Percentiles rank a stretch among this genome's conserved stretches.
These are phyloP conservation scores for Gavialis gangeticus DNA, from an alignment of 2,113 vertebrate species.

Conservation along the genomic window DNA sequence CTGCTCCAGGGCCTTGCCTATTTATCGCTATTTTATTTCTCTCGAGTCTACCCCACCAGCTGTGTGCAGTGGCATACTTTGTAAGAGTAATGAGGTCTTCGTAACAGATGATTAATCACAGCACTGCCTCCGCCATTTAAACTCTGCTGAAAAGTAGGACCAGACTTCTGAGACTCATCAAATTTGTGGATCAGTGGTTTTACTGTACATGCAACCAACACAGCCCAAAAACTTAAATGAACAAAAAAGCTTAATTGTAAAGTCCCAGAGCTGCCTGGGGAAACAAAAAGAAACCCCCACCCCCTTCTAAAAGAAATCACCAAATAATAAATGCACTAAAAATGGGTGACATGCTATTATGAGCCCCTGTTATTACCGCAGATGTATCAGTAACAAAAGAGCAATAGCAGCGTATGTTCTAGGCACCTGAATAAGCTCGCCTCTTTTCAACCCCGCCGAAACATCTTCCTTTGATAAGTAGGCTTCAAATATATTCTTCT, in stretches of 20 bases:
- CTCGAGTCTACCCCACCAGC: background rate
- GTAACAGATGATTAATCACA: background rate
- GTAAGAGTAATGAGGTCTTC: background rate
- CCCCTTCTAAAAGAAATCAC: background rate
- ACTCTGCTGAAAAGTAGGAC: background rate
- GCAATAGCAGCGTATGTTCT: background rate
- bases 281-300: background rate
- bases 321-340: background rate
- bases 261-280: background rate
- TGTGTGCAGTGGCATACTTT: background rate
- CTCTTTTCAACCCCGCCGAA: conserved; percentile 91
- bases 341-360: background rate
- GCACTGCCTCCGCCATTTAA: background rate
- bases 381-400: background rate
- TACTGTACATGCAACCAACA: background rate
- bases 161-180: background rate
- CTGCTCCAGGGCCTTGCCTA: background rate
- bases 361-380: background rate
- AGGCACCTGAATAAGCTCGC: conserved; percentile 91
- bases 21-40: background rate
- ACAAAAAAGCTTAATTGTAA: background rate
- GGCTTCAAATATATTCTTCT: conserved; percentile 90
- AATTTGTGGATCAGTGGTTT: background rate
- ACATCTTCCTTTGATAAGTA: conserved; percentile 90
- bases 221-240: background rate